Evolutionary conservation across 2,113 vertebrate genomes (phyloP), one percentile per base, ranked within the genome.

Genomic region (Mesoclemmys tuberculata): DNA sequence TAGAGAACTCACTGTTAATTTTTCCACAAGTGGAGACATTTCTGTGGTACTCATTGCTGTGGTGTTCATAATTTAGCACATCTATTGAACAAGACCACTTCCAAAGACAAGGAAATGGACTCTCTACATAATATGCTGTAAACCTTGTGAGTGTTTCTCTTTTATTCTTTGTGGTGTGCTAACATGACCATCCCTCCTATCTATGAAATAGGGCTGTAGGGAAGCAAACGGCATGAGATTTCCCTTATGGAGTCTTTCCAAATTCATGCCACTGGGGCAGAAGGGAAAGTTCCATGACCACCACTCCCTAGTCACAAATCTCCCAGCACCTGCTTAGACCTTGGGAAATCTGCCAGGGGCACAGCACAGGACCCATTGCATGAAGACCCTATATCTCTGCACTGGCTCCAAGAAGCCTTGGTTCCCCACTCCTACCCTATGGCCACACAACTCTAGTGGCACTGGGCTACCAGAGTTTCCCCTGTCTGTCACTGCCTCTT

Each of bases 161-260:
- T 80, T n/a, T 90, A 56, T 38, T 91, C 95, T 90, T 77, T 85
- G 46, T 0, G 24, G 77, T 85, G 75, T 95, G 29, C 85, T 90
- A 90, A 61, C 5, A 3, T 89, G 94, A 92, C 87, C 91, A 85
- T 93, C 91, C 71, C 88, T 96, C 71, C 80, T 85, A 44, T 75
- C 80, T 55, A 21, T n/a, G 84, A 90, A 82, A 52, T 12, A 52
- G 35, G 49, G 31, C 82, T 19, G 1, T 1, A 0, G 49, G 90
- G 68, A 81, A 9, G 75, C 0, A 0, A 75, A 27, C 6, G 22
- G 8, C 68, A 6, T 3, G 46, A 89, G 27, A 51, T 91, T 93
- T 54, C 44, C 51, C 35, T 44, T 14, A 5, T 4, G 27, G 68
- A 88, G 22, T 27, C 80, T 89, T 95, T 93, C 84, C 77, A 77